Conservation (phyloP, 2,888 invertebrate species). For the Eudemis profundana region DNA sequence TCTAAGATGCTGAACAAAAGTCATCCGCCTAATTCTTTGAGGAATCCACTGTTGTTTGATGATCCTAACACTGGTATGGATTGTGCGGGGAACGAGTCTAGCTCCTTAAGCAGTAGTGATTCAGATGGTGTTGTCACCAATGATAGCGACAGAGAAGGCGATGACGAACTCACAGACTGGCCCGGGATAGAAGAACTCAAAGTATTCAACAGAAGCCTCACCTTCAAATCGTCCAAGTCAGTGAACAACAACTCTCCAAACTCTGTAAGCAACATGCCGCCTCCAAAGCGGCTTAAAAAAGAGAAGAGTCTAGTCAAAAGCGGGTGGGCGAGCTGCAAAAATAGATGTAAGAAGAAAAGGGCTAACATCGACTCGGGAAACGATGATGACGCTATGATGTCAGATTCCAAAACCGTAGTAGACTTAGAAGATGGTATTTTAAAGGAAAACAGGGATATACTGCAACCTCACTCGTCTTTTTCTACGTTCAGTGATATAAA, state of each 20-base stretch:
- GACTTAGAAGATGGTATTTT: conserved; percentile 72
- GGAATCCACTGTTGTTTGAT: conserved; percentile 83
- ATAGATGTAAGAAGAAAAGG: conserved; percentile 78
- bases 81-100: conserved; percentile 84
- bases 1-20: conserved; percentile 74
- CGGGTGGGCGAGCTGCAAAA: conserved; percentile 76
- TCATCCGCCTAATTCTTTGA: conserved; percentile 68
- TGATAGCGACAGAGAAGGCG: conserved; percentile 88
- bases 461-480: conserved; percentile 77
- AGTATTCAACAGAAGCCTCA: conserved; percentile 80
- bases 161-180: conserved; percentile 91
- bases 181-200: conserved; percentile 86
- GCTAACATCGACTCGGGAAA: conserved; percentile 82
- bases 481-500: conserved; percentile 81
- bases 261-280: conserved; percentile 74
- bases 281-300: conserved; percentile 83
- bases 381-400: conserved; percentile 88
- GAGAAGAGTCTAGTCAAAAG: conserved; percentile 81
- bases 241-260: conserved; percentile 71
- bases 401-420: conserved; percentile 80
- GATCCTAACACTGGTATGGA: conserved; percentile 85
- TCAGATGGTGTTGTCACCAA: conserved; percentile 86
- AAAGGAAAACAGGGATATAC: conserved; percentile 68
- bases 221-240: conserved; percentile 76
- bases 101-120: conserved; percentile 87